Evolutionary conservation across 2,797 vertebrate species (phyloP), one percentile per base, ranked within the genome.

Genomic region (Euthynnus affinis): DNA sequence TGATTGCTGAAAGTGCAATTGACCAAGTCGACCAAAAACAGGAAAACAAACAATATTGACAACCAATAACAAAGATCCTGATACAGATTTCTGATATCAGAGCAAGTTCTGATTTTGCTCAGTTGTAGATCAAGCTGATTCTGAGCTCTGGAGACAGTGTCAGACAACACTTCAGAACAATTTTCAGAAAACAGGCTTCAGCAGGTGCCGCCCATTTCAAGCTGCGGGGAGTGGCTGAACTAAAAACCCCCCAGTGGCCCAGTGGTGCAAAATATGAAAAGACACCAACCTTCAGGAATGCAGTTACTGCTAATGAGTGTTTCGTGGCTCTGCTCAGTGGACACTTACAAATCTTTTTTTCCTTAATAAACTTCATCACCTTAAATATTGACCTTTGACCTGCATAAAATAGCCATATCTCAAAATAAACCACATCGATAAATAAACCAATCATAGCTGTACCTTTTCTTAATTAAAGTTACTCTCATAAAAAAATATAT

Each of bases 281-380:
- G 46, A 44, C 55, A 42, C 6, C 56, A 13, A 18, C 9, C 17
- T 40, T n/a, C 1, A 64, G 60, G 78, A 70, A 76, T 71, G 60
- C 23, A 20, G 18, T 58, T 22, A 12, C 13, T 37, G 9, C 6
- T 63, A 23, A 27, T 44, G 17, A n/a, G 9, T 58, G 18, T 40
- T 46, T 37, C 23, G 5, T 8, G 29, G 40, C 12, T 73, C 40
- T 27, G 3, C 53, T 53, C 46, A 49, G 46, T 46, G 18, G 14
- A 48, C 14, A 58, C 29, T 32, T 69, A 20, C 1, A 40, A 67
- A 67, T 14, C 20, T 32, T 42, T 42, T 42, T 7, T 46, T 29
- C 37, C 37, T 10, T 37, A 10, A 37, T 37, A 3, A 37, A 3
- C 13, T 29, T 44, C 13, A 32, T 44, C 9, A 18, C 32, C n/a